Evolutionary conservation across 1,140 invertebrate genomes (phyloP).

Genomic region (Manduca sexta): DNA sequence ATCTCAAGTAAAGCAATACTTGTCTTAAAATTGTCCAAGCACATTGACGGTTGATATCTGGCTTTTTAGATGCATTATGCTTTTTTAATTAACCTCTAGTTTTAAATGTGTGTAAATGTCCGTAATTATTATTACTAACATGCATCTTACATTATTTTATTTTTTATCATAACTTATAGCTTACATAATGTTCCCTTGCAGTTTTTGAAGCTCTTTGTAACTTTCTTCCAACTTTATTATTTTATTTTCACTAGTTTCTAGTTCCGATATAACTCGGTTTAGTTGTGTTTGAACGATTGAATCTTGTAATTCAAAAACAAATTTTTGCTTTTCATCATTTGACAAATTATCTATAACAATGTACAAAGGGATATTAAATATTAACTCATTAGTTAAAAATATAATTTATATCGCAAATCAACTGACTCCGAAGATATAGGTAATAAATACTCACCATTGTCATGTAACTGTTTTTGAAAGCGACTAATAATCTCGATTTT

Average conservation of each 20-base stretch:
- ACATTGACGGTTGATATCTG: too few relatives aligned
- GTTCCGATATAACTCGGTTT: slow-evolving; percentile 24
- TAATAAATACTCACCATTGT: background rate
- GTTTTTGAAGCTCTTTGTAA: slow-evolving; percentile 34
- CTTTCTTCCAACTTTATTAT: slow-evolving; percentile 30
- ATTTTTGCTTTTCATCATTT: slow-evolving; percentile 8
- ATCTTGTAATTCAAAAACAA: slow-evolving; percentile 21
- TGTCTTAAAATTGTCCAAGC: too few relatives aligned
- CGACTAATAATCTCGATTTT: slow-evolving; percentile 35
- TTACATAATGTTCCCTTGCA: slow-evolving; percentile 43
- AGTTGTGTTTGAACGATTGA: slow-evolving; percentile 38
- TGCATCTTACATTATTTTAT: too few relatives aligned
- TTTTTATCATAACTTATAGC: slow-evolving; percentile 1
- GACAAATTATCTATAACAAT: slow-evolving; percentile 8
- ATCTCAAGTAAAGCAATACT: too few relatives aligned
- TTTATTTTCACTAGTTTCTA: slow-evolving; percentile 35
- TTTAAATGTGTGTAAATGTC: too few relatives aligned
- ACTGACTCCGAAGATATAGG: too few relatives aligned
- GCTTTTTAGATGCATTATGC: too few relatives aligned
- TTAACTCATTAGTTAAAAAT: too few relatives aligned
- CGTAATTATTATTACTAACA: too few relatives aligned
- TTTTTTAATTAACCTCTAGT: too few relatives aligned
- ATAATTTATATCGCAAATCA: too few relatives aligned
- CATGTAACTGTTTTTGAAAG: background rate
- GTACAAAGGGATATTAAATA: background rate